Evolutionary conservation across 37 sponge, comb jelly and placozoan species (phyloP), one percentile per base, ranked within the genome.

Genomic region (Aplysina aerophoba): DNA sequence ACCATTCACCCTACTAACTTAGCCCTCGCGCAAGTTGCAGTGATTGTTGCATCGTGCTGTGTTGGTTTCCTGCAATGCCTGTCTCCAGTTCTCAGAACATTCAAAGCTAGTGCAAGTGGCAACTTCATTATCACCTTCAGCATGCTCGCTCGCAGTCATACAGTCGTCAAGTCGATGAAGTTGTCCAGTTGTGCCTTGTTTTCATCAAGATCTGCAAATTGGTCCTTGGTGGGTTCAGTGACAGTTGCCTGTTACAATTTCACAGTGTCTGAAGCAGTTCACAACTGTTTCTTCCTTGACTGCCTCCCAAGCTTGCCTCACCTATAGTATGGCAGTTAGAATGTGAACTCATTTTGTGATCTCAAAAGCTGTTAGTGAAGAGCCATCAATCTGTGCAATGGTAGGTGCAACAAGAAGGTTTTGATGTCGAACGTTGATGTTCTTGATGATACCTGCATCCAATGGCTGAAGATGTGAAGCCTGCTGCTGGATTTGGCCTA

Each of bases 261-360:
- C 81, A 80, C 59, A 55, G 55, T 80, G 31, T 80, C 57, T 80
- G 81, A 53, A 80, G 34, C 81, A 80, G 59, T 53, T 80, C 25
- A 55, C 60, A 31, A 80, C 60, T 80, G 81, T 80, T 16, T 5
- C 81, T 59, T 11, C 59, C 55, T 80, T 55, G 81, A 80, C 81
- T 59, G 58, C 81, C 58, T 58, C 59, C 81, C 81, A 80, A 80
- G 81, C 81, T 40, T 80, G 30, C 58, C 15, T 58, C 81, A 80
- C 81, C 81, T 57, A 80, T 55, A 55, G 56, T 55, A 80, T 53
- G 2, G 57, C 81, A 80, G 81, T 80, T 59, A 80, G 80, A 80
- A 80, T 55, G 12, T 55, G 4, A 55, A 80, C 81, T 28, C 4
- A 80, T 17, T 80, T 80, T 59, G 34, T 80, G 59, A 80, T 58